Evolutionary conservation across 2,888 invertebrate species (phyloP), one percentile per base, ranked within the genome.

Genomic region (Coremacera marginata): DNA sequence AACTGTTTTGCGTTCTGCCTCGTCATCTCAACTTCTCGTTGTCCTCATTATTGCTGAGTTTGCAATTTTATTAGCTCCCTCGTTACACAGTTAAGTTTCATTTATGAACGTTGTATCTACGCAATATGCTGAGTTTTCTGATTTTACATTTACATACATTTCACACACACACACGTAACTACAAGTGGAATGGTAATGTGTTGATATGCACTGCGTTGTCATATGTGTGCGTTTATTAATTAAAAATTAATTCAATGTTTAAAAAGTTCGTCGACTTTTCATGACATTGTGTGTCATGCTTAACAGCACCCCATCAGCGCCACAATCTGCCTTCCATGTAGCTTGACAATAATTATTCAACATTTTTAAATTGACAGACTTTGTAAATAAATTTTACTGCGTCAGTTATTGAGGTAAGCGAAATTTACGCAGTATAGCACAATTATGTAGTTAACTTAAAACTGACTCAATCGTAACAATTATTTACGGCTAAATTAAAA

Each of bases 211-310:
- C 34, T 34, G 70, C 31, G 34, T 19, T n/a, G 16, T 51, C n/a
- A 14, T 27, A n/a, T 68, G 22, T 27, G 51, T 51, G 9, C n/a
- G 68, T 68, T 25, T 65, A 74, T 80, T 75, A 77, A 78, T 78
- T 77, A 78, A 77, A 80, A 68, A 75, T 75, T 78, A 72, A 80
- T 77, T 77, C 73, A 68, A 77, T 78, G 75, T 70, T 77, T 71
- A 60, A 75, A 77, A 80, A 77, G 80, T 80, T 80, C 80, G 70
- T 78, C 75, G 80, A 72, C 78, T 49, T 80, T 78, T 78, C 73
- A 72, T 44, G 44, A 44, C 44, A 44, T 44, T 44, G 44, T 44
- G 44, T 44, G 44, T 44, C 44, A 44, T 44, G 44, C 44, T 11
- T 44, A 7, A 19, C 55, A 22, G 19, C 60, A 9, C 25, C 60